Percentiles rank a stretch among this genome's conserved stretches.
Conservation (phyloP, 2,113 vertebrate species). For the Ploceus nigricollis region DNA sequence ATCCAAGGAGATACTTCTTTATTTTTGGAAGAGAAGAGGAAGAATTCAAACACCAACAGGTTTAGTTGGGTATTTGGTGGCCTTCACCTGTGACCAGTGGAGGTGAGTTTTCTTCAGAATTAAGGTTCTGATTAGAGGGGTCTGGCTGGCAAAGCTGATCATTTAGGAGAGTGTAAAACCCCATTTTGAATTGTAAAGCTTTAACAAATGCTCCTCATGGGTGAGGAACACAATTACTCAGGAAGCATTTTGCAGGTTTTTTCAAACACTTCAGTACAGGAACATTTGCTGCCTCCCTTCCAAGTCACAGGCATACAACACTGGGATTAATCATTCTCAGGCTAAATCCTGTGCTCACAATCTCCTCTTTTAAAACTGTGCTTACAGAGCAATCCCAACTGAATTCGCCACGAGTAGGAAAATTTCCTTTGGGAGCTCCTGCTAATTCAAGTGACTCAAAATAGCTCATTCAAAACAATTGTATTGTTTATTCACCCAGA, state of each 20-base stretch:
- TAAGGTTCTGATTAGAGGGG: not conserved
- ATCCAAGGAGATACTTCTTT: not conserved
- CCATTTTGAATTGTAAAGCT: not conserved
- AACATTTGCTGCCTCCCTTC: not conserved
- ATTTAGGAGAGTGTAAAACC: not conserved
- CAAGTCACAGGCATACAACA: not conserved
- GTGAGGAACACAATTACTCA: not conserved
- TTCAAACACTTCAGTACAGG: not conserved
- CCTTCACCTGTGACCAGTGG: not conserved
- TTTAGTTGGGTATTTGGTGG: not conserved
- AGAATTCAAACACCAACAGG: not conserved
- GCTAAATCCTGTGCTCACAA: not conserved
- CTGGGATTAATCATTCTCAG: not conserved
- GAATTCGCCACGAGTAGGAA: not conserved
- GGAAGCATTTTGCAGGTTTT: not conserved
- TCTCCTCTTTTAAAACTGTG: not conserved
- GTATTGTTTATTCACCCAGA: conserved; percentile 44
- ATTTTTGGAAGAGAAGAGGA: not conserved
- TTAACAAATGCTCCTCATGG: not conserved
- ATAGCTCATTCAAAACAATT: conserved; percentile 22
- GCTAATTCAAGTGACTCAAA: conserved; percentile 37
- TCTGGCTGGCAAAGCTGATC: not conserved
- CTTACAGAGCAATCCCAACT: not conserved
- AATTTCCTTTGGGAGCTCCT: conserved; percentile 27
- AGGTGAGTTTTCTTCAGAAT: not conserved